phyloP scores from a whole-genome alignment of 2,113 vertebrate species.

The Actenoides hombroni region DNA sequence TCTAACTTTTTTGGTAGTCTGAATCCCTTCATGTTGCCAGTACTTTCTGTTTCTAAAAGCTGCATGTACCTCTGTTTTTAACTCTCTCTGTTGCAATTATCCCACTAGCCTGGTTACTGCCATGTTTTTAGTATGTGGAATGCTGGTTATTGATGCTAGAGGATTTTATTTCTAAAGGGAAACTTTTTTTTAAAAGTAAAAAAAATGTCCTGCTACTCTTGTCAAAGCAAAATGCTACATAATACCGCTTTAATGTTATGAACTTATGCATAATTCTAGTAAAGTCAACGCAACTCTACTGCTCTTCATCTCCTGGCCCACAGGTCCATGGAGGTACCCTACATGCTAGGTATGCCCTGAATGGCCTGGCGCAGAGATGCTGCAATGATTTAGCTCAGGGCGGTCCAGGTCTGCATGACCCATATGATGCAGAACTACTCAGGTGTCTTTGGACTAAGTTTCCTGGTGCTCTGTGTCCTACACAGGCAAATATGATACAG shows the following conservation, averaged over 20 bases:
- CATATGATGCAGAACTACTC: not conserved
- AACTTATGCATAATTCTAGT: not conserved
- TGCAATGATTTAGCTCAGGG: not conserved
- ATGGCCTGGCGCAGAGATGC: not conserved
- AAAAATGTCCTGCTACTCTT: not conserved
- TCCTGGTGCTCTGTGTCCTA: not conserved
- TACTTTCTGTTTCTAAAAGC: not conserved
- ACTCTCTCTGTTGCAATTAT: not conserved
- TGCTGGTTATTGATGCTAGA: not conserved
- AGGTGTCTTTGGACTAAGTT: not conserved
- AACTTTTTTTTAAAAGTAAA: not conserved
- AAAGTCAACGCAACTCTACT: not conserved
- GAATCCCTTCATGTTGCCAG: not conserved
- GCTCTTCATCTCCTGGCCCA: not conserved
- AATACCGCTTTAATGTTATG: not conserved
- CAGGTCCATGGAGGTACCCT: fast-evolving
- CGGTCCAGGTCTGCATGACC: not conserved
- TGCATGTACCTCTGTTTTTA: not conserved
- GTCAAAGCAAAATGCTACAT: not conserved
- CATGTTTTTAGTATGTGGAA: not conserved
- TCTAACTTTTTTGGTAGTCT: not conserved
- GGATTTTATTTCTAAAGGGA: not conserved
- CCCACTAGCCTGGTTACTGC: not conserved
- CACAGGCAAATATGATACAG: not conserved
- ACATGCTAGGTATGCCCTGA: fast-evolving